Base-by-base conservation (phyloP, 2,797 vertebrate genomes). In the Muscicapa comitata region DNA sequence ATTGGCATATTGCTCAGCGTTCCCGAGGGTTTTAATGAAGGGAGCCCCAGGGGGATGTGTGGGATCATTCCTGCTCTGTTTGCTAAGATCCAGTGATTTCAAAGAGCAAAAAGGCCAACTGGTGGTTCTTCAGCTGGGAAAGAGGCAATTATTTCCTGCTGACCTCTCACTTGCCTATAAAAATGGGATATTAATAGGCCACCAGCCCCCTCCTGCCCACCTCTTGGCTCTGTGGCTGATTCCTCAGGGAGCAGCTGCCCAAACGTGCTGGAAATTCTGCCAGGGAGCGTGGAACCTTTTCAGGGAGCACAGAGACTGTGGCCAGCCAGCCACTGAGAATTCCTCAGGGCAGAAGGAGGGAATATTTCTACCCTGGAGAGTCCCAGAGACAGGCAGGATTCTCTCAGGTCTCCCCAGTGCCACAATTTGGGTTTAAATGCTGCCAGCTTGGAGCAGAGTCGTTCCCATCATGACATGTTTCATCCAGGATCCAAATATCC, bases 391-490 rank as follows among this genome's bases (percentile, higher is more conserved):
- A 38, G 19, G 40, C 54, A 68, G 82, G 72, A 53, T 51, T 54
- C 5, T 0, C 42, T 54, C 0, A 0, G 53, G 12, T 55, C 50
- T 54, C 8, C 1, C 23, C 74, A 42, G 0, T 0, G 4, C 45
- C 35, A 1, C 8, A 10, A 3, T 28, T 33, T 18, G 59, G 58
- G 57, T 50, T 84, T 53, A 47, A 65, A 24, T 0, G 2, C 48
- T 88, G 55, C 63, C 37, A 25, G 0, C 62, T 47, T 4, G 0
- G 40, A 57, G 91, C 86, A 28, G 77, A 33, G 26, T 8, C 12
- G 0, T 17, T 68, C 47, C 75, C 0, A 0, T 25, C 0, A 0
- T 17, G 76, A 17, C 8, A 1, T 0, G 0, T 43, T 62, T 54
- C 26, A 58, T 25, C 50, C 65, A 45, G 66, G 51, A 57, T 53